Conservation (phyloP, 2,888 invertebrate genomes). For the Drosophila flavopinicola region DNA sequence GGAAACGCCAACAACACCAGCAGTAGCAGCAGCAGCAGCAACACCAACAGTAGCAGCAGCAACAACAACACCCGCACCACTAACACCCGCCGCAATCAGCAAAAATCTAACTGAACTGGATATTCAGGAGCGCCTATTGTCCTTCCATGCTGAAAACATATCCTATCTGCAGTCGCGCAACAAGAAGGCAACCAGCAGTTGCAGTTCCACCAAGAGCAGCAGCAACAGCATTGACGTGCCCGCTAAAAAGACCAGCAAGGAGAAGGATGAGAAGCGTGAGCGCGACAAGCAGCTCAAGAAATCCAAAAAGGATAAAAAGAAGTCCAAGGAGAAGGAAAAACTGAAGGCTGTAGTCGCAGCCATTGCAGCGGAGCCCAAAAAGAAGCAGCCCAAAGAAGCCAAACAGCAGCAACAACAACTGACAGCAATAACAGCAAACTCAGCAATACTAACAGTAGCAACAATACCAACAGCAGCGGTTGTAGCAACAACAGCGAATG, state of each 20-base stretch:
- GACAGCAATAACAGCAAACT: slow-evolving; percentile 10
- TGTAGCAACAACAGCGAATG: slow-evolving; percentile 46
- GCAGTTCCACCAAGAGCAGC: slow-evolving; percentile 24
- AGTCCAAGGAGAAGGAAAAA: slow-evolving; percentile 68
- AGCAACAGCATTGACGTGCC: slow-evolving; percentile 28
- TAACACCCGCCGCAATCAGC: slow-evolving; percentile 19
- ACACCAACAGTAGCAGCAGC: slow-evolving; percentile 7
- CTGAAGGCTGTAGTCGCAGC: slow-evolving; percentile 36
- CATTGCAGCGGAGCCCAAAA: slow-evolving; percentile 32
- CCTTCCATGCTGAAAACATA: slow-evolving; percentile 88
- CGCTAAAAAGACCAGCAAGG: slow-evolving; percentile 50
- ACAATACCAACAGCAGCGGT: slow-evolving; percentile 23
- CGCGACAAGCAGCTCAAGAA: slow-evolving; percentile 62
- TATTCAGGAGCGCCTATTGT: slow-evolving; percentile 87
- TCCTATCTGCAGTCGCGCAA: slow-evolving; percentile 87
- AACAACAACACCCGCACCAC: neutral
- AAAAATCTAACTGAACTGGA: slow-evolving; percentile 85
- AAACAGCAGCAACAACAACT: slow-evolving; percentile 25
- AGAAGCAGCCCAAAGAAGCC: slow-evolving; percentile 41
- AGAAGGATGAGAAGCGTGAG: slow-evolving; percentile 62
- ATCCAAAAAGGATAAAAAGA: slow-evolving; percentile 68
- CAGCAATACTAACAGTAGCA: slow-evolving; percentile 13
- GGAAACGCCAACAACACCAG: slow-evolving; percentile 28
- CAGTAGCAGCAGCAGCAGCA: neutral
- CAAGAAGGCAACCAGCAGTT: slow-evolving; percentile 83